A percentile compares a stretch with the other conserved stretches of the same genome.
Evolutionary conservation across 2,797 vertebrate genomes (phyloP).

Genomic region (Microtus agrestis): DNA sequence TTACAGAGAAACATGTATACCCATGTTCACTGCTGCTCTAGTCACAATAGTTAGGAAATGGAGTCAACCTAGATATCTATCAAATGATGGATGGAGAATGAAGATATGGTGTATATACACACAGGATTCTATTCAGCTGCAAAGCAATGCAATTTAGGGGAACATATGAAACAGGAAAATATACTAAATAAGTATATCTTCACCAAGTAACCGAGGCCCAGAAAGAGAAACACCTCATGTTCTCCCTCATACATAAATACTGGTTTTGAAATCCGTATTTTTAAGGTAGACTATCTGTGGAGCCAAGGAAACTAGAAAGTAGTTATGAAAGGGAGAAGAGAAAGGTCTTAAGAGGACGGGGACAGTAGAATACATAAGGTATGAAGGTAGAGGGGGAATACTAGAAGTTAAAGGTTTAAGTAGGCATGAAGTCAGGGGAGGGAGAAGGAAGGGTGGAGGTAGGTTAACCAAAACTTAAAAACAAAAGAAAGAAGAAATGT

Average conservation of each 20-base stretch:
- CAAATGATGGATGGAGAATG: neutral
- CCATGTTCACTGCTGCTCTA: neutral
- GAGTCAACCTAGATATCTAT: neutral
- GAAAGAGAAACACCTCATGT: neutral
- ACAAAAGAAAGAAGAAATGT: no score
- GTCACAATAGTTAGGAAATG: neutral
- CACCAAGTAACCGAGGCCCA: neutral
- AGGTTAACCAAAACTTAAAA: no score
- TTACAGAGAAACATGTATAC: neutral
- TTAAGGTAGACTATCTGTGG: neutral
- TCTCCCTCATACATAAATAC: neutral
- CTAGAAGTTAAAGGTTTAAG: no score
- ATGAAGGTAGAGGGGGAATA: neutral
- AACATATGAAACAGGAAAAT: neutral
- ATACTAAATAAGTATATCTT: neutral
- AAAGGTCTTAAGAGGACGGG: neutral
- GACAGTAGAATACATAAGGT: neutral
- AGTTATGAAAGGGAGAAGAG: neutral
- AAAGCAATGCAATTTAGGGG: neutral
- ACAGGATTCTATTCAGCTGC: neutral
- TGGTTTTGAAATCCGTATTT: neutral
- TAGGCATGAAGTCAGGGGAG: no score
- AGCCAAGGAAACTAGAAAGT: neutral
- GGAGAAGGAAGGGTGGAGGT: no score
- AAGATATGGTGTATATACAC: neutral